These are phyloP conservation scores for Scytalopus superciliaris DNA, from an alignment of 2,113 vertebrate species.

Conservation along the genomic window DNA sequence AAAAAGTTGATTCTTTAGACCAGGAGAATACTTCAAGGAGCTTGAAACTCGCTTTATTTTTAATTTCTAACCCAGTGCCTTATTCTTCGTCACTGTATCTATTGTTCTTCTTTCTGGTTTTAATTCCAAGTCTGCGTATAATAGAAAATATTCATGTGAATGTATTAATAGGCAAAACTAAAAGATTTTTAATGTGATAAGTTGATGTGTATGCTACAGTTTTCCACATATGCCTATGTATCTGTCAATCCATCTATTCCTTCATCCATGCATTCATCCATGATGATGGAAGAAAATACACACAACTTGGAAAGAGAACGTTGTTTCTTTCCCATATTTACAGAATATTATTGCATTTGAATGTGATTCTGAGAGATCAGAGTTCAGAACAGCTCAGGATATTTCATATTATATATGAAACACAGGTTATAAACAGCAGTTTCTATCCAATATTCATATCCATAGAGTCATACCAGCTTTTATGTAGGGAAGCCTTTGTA, in stretches of 20 bases:
- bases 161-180: background rate
- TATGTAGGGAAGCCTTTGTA: background rate
- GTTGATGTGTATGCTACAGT: background rate
- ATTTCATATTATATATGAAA: background rate
- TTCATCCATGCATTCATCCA: background rate
- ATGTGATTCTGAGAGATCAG: background rate
- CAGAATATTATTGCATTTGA: background rate
- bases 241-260: background rate
- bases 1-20: background rate
- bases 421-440: background rate
- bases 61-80: background rate
- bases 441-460: background rate
- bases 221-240: background rate
- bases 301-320: background rate
- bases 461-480: background rate
- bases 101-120: background rate
- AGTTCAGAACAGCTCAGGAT: background rate
- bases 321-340: background rate
- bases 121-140: background rate
- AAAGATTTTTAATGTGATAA: background rate
- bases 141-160: background rate
- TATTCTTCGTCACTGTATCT: background rate
- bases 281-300: background rate
- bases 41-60: background rate
- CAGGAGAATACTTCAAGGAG: background rate